Evolutionary conservation across 2,797 vertebrate genomes (phyloP).

Genomic region (Clarias pachynema): DNA sequence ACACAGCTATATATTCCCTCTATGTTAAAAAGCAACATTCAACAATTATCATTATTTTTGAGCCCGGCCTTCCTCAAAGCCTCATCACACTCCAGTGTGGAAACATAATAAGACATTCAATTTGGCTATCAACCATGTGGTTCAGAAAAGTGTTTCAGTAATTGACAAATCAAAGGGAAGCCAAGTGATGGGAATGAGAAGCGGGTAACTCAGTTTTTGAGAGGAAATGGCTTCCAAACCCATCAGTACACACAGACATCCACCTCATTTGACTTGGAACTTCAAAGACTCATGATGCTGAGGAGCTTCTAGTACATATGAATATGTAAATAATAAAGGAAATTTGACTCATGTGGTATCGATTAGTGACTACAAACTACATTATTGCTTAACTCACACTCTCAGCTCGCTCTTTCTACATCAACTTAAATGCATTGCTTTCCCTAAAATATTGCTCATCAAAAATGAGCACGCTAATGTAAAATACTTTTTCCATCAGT

Average conservation of each 20-base stretch:
- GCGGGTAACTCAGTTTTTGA: conserved; percentile 60
- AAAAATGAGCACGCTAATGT: neutral
- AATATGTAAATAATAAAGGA: conserved; percentile 22
- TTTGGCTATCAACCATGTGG: conserved; percentile 76
- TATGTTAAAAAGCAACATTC: conserved; percentile 61
- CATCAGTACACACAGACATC: conserved; percentile 77
- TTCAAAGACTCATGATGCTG: conserved; percentile 78
- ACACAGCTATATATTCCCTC: conserved; percentile 18
- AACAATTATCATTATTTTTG: conserved; percentile 70
- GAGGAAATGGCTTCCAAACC: conserved; percentile 74
- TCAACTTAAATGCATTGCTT: neutral
- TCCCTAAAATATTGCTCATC: neutral
- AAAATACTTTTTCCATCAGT: neutral
- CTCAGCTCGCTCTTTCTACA: neutral
- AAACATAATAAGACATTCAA: conserved; percentile 77
- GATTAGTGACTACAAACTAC: neutral
- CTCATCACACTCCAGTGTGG: conserved; percentile 73
- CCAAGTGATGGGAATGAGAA: conserved; percentile 73
- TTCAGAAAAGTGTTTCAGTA: conserved; percentile 74
- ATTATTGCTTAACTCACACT: conserved; percentile 5
- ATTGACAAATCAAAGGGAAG: conserved; percentile 82
- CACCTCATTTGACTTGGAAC: conserved; percentile 78
- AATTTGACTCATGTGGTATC: conserved; percentile 26
- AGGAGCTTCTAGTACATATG: conserved; percentile 72
- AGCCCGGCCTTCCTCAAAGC: conserved; percentile 74